Evolutionary conservation across 2,797 vertebrate species (phyloP), one percentile per base, ranked within the genome.

Genomic region (Microcaecilia unicolor): DNA sequence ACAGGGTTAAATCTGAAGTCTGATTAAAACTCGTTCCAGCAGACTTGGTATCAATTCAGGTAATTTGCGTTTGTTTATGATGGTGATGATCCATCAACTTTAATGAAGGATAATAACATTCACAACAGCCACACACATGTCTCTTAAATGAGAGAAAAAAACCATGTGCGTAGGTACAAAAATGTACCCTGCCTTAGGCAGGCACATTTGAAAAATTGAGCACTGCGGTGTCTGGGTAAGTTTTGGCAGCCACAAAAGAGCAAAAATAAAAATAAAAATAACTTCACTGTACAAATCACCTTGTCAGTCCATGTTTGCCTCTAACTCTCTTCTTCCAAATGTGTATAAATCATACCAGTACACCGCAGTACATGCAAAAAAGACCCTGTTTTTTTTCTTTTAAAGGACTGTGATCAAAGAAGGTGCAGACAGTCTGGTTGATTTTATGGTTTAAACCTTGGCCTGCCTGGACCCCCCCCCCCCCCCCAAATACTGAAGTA

Each of bases 51-150:
- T 58, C 37, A 65, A 34, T 34, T 50, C 45, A 41, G 28, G 48
- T 39, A 63, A 44, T 43, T 51, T 0, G 0, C 38, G 17, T 22
- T 28, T 41, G 3, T 44, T 63, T 65, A 64, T 68, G 48, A 45
- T n/a, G n/a, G n/a, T 24, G 9, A 39, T 44, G 50, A 63, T 55
- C 61, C 47, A 55, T 55, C 51, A 34, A 27, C 55, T 58, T 55
- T 60, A 56, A 63, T 56, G 56, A 58, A 49, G 53, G 34, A 60
- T 60, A 63, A 50, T 55, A 55, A 35, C 40, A 37, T 36, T 55
- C 39, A 38, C 40, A 45, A n/a, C 51, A 44, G 43, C 48, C 41
- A 53, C 32, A 37, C 62, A 40, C 42, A 16, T 51, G 62, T 53
- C 53, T 4, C n/a, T n/a, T n/a, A n/a, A n/a, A n/a, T n/a, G n/a